Percentiles rank a stretch among this genome's conserved stretches.
Conservation (phyloP, 2,113 vertebrate species). For the Sturnira hondurensis region DNA sequence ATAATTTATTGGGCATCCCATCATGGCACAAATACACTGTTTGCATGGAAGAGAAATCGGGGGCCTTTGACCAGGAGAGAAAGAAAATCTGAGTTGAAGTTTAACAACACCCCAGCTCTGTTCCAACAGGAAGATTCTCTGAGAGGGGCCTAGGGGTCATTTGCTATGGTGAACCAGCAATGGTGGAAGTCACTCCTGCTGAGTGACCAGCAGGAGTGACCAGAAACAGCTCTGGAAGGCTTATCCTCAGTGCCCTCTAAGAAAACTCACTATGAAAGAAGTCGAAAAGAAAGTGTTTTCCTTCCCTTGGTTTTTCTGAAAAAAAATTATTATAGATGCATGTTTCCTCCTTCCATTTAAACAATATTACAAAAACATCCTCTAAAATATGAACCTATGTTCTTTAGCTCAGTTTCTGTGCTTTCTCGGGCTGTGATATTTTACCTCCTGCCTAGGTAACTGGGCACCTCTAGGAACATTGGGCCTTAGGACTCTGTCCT, state of each 20-base stretch:
- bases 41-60: background rate
- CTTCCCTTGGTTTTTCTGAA: background rate
- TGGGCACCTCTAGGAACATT: background rate
- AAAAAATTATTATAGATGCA: background rate
- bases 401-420: background rate
- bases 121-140: background rate
- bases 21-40: conserved; percentile 1
- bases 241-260: background rate
- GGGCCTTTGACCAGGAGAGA: conserved; percentile 39
- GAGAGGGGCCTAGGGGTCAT: background rate
- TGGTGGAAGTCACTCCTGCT: background rate
- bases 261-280: background rate
- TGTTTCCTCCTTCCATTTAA: background rate
- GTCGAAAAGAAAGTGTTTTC: background rate
- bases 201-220: background rate
- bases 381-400: background rate
- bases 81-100: conserved; percentile 36
- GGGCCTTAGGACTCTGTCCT: background rate
- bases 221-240: background rate
- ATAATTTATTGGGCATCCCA: background rate
- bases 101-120: background rate
- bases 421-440: background rate
- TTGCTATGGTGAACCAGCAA: background rate
- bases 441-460: background rate
- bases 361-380: background rate